Evolutionary conservation across 92 coral and sea anemone genomes (phyloP).

Genomic region (Paramuricea clavata): DNA sequence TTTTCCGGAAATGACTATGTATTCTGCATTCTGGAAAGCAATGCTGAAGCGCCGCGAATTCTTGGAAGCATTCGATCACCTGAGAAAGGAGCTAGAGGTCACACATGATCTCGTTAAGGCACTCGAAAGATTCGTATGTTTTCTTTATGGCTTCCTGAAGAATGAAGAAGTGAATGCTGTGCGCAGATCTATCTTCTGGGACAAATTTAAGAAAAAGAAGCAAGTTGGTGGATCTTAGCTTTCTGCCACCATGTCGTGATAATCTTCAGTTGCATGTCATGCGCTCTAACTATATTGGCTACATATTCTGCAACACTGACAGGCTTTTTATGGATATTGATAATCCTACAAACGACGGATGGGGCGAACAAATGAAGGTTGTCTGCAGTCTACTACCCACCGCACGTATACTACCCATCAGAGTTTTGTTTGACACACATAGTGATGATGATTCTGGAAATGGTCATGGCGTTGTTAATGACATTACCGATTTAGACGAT

Average conservation of each 20-base stretch:
- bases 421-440: not conserved
- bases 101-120: slow-evolving; percentile 6
- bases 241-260: not conserved
- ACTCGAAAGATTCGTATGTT: slow-evolving; percentile 28
- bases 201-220: not conserved
- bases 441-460: not conserved
- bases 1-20: slow-evolving; percentile 52
- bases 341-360: not conserved
- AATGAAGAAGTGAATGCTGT: not conserved
- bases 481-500: not conserved
- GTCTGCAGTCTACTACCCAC: slow-evolving; percentile 2
- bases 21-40: slow-evolving; percentile 40
- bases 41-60: slow-evolving; percentile 7
- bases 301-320: slow-evolving; percentile 6
- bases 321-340: not conserved
- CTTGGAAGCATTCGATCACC: slow-evolving; percentile 9
- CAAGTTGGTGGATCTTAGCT: not conserved
- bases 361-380: not conserved
- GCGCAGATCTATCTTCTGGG: not conserved
- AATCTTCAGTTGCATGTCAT: not conserved
- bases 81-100: slow-evolving; percentile 25
- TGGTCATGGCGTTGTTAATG: not conserved
- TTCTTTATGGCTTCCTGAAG: slow-evolving; percentile 30
- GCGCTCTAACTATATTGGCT: slow-evolving; percentile 14
- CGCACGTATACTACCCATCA: not conserved